Conservation (phyloP, 2,888 invertebrate genomes). For the Helicoverpa assulta region DNA sequence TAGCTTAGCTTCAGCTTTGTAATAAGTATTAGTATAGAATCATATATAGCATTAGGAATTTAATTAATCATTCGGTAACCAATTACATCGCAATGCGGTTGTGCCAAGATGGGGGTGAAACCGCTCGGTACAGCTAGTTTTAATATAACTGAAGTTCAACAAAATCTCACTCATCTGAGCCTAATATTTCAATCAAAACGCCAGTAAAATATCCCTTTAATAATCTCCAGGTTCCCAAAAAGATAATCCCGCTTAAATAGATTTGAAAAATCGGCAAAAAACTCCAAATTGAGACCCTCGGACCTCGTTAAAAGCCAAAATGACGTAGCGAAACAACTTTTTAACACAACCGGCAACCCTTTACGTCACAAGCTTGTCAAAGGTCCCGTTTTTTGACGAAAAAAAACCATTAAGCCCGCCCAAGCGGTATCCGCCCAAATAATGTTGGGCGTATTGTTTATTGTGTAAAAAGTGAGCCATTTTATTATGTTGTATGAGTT, state of each 20-base stretch:
- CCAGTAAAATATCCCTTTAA: slow-evolving; percentile 6
- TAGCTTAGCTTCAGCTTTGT: too few relatives aligned
- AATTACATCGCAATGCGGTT: too few relatives aligned
- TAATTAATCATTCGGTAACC: too few relatives aligned
- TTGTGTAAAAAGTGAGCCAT: slow-evolving; percentile 51
- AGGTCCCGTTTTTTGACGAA: slow-evolving; percentile 41
- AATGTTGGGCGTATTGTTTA: slow-evolving; percentile 42
- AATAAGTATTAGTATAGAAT: too few relatives aligned
- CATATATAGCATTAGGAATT: too few relatives aligned
- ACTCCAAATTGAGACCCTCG: slow-evolving; percentile 42
- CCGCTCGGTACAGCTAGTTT: neutral
- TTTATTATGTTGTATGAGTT: slow-evolving; percentile 48
- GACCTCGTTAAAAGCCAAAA: slow-evolving; percentile 54
- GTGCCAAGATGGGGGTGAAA: too few relatives aligned
- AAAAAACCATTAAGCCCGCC: slow-evolving; percentile 48
- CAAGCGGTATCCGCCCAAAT: slow-evolving; percentile 48
- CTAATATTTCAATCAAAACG: neutral
- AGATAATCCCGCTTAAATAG: slow-evolving; percentile 30
- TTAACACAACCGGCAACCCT: slow-evolving; percentile 52
- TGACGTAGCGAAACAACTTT: slow-evolving; percentile 59
- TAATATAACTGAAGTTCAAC: neutral
- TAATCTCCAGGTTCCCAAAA: slow-evolving; percentile 32
- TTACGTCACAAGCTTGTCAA: slow-evolving; percentile 56
- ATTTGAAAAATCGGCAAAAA: slow-evolving; percentile 48
- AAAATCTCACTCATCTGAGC: neutral